Percentiles rank a stretch among this genome's conserved stretches.
These are phyloP conservation scores for Cybosia mesomella DNA, from an alignment of 2,888 invertebrate genomes.

Conservation along the genomic window DNA sequence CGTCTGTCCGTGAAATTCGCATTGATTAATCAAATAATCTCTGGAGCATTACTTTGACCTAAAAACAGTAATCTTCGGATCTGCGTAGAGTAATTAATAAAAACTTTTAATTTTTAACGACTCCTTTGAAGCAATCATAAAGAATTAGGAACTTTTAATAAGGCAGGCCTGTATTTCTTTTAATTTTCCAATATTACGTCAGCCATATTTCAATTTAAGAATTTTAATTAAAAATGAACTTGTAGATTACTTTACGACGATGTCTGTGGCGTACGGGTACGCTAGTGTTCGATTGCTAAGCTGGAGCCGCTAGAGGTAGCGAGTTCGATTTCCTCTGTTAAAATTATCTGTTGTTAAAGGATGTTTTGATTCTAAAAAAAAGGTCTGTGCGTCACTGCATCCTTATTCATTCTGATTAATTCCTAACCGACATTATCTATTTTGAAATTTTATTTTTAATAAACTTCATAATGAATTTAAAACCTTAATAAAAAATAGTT, in stretches of 20 bases:
- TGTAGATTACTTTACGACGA: too few species aligned
- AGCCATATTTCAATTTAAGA: not conserved
- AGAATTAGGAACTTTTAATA: slow-evolving; percentile 16
- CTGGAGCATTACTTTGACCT: slow-evolving; percentile 19
- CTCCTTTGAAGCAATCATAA: not conserved
- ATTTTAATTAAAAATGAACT: not conserved
- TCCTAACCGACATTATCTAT: too few species aligned
- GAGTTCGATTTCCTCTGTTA: too few species aligned
- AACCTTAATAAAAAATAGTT: too few species aligned
- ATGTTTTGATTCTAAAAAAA: not conserved
- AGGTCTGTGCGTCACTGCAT: too few species aligned
- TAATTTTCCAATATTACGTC: not conserved
- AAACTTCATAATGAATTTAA: too few species aligned
- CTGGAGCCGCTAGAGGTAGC: too few species aligned
- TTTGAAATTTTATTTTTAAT: too few species aligned
- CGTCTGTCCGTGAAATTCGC: not conserved
- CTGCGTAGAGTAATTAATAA: slow-evolving; percentile 10
- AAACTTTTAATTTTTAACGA: slow-evolving; percentile 19
- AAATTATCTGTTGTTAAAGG: too few species aligned
- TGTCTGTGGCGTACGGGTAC: too few species aligned
- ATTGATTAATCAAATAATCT: slow-evolving; percentile 22
- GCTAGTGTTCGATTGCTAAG: too few species aligned
- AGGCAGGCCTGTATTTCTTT: not conserved
- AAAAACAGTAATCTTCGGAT: slow-evolving; percentile 16
- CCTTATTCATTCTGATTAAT: too few species aligned